Conservation (phyloP, 2,888 invertebrate genomes). For the Melinopterus prodromus region DNA sequence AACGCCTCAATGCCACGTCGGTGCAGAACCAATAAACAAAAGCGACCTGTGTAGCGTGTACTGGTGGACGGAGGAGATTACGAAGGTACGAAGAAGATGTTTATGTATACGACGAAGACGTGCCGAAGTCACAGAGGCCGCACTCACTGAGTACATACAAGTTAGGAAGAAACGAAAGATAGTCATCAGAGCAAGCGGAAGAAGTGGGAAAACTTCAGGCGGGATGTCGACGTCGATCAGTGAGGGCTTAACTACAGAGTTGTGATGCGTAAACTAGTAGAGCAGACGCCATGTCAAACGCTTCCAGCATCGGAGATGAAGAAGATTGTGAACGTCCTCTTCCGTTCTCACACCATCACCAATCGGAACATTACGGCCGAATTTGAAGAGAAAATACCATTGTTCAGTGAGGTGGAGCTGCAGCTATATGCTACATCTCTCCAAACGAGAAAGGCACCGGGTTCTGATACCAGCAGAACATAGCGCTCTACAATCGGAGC, state of each 20-base stretch:
- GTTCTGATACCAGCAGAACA: constrained; percentile 27
- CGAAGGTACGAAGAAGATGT: too few species aligned
- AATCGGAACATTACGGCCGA: neutral
- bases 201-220: constrained; percentile 24
- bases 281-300: neutral
- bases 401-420: neutral
- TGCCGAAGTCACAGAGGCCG: neutral
- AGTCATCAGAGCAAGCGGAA: constrained; percentile 18
- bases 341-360: neutral
- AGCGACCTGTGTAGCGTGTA: constrained; percentile 14
- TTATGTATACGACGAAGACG: neutral
- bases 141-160: neutral
- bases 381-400: neutral
- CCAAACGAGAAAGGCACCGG: constrained; percentile 21
- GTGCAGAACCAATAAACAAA: too few species aligned
- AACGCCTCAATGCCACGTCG: too few species aligned
- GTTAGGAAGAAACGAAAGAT: constrained; percentile 19
- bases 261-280: constrained; percentile 7
- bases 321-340: neutral
- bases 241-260: constrained; percentile 27
- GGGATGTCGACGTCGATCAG: constrained; percentile 18
- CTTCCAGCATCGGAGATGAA: neutral
- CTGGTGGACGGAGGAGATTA: constrained; percentile 35
- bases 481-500: constrained; percentile 8
- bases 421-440: neutral